These are phyloP conservation scores for Melanaphis sacchari DNA, from an alignment of 1,140 invertebrate species.

Conservation along the genomic window DNA sequence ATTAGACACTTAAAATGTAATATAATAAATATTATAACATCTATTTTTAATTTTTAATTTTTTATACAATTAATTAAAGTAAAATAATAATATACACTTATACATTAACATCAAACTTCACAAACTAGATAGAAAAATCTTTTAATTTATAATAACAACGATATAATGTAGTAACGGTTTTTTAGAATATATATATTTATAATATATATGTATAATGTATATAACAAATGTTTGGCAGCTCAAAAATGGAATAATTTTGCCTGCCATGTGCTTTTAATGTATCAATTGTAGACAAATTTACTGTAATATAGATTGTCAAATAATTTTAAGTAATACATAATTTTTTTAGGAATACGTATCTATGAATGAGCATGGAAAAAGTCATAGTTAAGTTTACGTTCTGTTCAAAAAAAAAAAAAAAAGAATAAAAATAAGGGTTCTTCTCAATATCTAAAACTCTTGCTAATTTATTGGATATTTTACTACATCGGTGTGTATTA, in stretches of 20 bases:
- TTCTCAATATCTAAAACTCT: background rate
- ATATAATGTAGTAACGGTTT: conserved; percentile 12
- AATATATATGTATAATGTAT: background rate
- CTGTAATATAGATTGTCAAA: conserved; percentile 45
- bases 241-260: conserved; percentile 35
- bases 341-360: background rate
- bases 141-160: conserved; percentile 46
- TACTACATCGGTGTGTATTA: background rate
- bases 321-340: background rate
- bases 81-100: conserved; percentile 46
- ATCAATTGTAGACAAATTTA: conserved; percentile 13
- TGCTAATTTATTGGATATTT: background rate
- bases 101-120: conserved; percentile 42
- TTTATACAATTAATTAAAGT: conserved; percentile 39
- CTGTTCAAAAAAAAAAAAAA: background rate
- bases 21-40: conserved; percentile 29
- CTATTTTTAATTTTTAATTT: conserved; percentile 18
- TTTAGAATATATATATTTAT: background rate
- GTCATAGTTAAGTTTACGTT: background rate
- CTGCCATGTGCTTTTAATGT: background rate
- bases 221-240: conserved; percentile 38
- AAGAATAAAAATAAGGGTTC: background rate
- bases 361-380: background rate
- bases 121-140: conserved; percentile 48
- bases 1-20: conserved; percentile 38